phyloP scores from a whole-genome alignment of 2,797 vertebrate species.

The Meriones psammophilus region DNA sequence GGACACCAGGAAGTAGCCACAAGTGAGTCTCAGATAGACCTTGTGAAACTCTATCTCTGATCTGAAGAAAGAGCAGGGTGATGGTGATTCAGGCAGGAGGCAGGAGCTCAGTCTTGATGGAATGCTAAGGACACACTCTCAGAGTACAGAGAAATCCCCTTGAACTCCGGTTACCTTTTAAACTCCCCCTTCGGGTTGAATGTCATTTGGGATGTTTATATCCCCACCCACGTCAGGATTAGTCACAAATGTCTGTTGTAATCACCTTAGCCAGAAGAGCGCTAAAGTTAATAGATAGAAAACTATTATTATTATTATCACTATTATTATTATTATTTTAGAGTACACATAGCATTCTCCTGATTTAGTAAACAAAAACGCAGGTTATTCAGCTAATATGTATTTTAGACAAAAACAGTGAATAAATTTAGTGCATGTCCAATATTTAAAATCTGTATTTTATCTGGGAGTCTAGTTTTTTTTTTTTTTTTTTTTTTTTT shows the following conservation, averaged over 20 bases:
- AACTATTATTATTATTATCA: background rate
- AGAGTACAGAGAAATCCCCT: background rate
- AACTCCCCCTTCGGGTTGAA: background rate
- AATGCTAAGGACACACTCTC: background rate
- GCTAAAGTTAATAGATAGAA: background rate
- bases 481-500: background rate
- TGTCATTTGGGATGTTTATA: background rate
- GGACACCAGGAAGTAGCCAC: background rate
- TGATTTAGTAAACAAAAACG: background rate
- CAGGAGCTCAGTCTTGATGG: background rate
- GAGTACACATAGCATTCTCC: background rate
- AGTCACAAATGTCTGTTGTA: background rate
- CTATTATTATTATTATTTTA: background rate
- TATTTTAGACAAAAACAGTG: constrained; percentile 7
- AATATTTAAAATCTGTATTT: constrained; percentile 1
- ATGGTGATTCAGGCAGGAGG: background rate
- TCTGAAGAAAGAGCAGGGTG: background rate
- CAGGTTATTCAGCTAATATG: constrained; percentile 7
- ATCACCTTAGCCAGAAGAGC: background rate
- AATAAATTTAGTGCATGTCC: constrained; percentile 4
- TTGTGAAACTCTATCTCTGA: background rate
- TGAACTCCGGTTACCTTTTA: background rate
- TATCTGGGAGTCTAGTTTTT: background rate
- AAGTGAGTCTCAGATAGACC: background rate
- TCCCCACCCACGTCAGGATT: background rate